A percentile compares a stretch with the other conserved stretches of the same genome.
phyloP scores from a whole-genome alignment of 2,888 invertebrate species.

The Metellina segmentata region DNA sequence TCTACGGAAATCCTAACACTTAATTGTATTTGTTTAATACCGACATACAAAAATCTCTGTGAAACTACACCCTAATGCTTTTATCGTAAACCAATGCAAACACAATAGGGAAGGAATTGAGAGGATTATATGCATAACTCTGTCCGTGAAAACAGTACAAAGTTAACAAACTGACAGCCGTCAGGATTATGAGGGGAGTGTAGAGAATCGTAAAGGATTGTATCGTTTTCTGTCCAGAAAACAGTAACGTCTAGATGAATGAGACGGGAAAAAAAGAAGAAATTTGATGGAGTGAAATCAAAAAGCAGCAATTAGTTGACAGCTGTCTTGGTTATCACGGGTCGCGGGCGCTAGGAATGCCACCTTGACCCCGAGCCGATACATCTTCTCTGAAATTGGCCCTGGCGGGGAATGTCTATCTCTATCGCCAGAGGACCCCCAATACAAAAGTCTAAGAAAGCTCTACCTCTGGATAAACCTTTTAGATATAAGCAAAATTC shows the following conservation, averaged over 20 bases:
- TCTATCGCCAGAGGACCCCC: constrained; percentile 5
- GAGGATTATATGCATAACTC: neutral
- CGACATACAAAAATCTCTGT: too few relatives aligned
- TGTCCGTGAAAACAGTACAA: neutral
- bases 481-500: too few relatives aligned
- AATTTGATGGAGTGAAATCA: constrained; percentile 34
- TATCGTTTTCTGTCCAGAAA: constrained; percentile 32
- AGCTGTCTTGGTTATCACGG: constrained; percentile 62
- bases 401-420: constrained; percentile 51
- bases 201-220: constrained; percentile 19
- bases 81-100: too few relatives aligned
- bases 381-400: constrained; percentile 61
- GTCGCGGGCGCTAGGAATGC: constrained; percentile 36
- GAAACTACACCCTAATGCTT: too few relatives aligned
- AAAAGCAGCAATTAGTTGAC: constrained; percentile 73
- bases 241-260: constrained; percentile 28
- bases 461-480: too few relatives aligned
- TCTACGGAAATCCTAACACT: too few relatives aligned
- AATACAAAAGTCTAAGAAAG: too few relatives aligned
- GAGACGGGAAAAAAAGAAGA: constrained; percentile 14
- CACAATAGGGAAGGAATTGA: neutral
- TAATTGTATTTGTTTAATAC: too few relatives aligned
- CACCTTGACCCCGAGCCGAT: constrained; percentile 70
- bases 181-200: neutral
- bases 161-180: constrained; percentile 41